Conservation (phyloP, 1,140 invertebrate species). For the Zophobas atratus region DNA sequence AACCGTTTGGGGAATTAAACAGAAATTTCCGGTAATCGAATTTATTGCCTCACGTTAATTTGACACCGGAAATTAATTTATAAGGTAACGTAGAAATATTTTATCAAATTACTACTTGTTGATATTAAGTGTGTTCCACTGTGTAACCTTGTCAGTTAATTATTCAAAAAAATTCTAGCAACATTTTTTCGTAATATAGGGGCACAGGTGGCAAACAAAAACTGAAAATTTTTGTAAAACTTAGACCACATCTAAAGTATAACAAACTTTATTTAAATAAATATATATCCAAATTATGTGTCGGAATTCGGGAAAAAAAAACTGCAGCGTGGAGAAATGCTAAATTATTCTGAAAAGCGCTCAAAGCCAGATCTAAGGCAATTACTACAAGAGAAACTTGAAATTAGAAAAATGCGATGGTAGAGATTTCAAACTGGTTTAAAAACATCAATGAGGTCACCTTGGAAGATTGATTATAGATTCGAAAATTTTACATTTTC, state of each 20-base stretch:
- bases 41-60: conserved; percentile 43
- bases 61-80: conserved; percentile 45
- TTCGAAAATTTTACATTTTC: conserved; percentile 44
- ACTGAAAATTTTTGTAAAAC: neutral
- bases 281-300: conserved; percentile 2
- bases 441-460: conserved; percentile 46
- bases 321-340: conserved; percentile 14
- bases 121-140: conserved; percentile 32
- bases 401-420: conserved; percentile 42
- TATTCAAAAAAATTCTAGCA: conserved; percentile 22
- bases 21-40: conserved; percentile 48
- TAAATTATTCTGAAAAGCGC: conserved; percentile 19
- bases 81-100: conserved; percentile 25
- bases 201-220: neutral
- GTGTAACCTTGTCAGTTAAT: conserved; percentile 17
- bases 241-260: neutral
- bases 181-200: conserved; percentile 18
- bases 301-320: conserved; percentile 4
- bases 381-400: conserved; percentile 33
- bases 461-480: conserved; percentile 40
- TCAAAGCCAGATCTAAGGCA: conserved; percentile 12
- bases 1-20: conserved; percentile 44
- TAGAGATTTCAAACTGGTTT: conserved; percentile 41
- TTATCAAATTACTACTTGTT: conserved; percentile 34
- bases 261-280: neutral